Base-by-base conservation (phyloP, 1,140 invertebrate species). In the honey bee (Apis mellifera) region DNA sequence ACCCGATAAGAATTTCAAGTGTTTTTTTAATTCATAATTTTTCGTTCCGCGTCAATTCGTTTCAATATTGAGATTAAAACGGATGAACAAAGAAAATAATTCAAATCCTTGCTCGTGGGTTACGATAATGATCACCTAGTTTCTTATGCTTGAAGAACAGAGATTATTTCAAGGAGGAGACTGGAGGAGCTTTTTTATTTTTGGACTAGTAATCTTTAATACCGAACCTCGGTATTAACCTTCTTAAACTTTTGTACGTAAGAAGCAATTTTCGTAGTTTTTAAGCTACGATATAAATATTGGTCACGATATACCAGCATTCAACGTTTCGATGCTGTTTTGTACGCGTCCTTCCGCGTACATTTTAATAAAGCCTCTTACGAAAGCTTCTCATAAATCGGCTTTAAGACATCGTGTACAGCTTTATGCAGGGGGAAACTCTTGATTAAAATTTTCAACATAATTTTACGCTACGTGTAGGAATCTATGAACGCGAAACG, bases 1-100 rank as follows among this genome's bases (percentile, higher is more conserved):
- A 11, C 12, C 42, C 65, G 73, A 77, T 52, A 48, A 69, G 73
- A 82, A 42, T 82, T 69, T 62, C 80, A 62, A n/a, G 32, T 82
- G 65, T 50, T 76, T 70, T n/a, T 82, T 77, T 77, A 70, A 82
- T 70, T 70, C 48, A 52, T 78, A 59, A 70, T 57, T 78, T 70
- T 78, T 68, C 65, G 11, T 23, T 50, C 54, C 5, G 23, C 9
- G 4, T 23, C 50, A 4, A 32, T n/a, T 15, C 26, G n/a, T 15
- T 42, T 42, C 32, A 5, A 42, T 42, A 42, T 42, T 42, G 32
- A 42, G 32, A 59, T n/a, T 5, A 12, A 59, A 59, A 3, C 19
- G 12, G 3, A n/a, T 4, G 57, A 59, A 21, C 9, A n/a, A 59
- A 59, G 21, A 12, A 59, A 59, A 59, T n/a, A 11, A 21, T 12